These are phyloP conservation scores for Heliconius nattereri DNA, from an alignment of 1,140 invertebrate genomes.

Conservation along the genomic window DNA sequence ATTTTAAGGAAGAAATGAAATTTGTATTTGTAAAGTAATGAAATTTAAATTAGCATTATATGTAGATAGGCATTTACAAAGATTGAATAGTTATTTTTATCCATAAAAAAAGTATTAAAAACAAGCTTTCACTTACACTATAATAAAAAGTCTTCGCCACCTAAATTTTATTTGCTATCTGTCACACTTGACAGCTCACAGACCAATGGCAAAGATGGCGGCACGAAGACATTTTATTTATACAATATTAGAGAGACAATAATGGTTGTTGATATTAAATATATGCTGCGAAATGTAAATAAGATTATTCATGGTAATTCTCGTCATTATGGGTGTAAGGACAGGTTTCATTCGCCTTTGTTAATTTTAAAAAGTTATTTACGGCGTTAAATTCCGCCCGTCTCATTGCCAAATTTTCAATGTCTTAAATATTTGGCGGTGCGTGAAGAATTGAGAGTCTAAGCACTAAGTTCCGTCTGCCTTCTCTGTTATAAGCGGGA, in stretches of 20 bases:
- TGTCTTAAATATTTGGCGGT: too few species aligned
- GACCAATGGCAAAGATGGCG: constrained; percentile 16
- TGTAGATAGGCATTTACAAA: too few species aligned
- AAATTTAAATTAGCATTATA: too few species aligned
- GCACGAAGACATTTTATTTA: background rate
- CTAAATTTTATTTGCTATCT: background rate
- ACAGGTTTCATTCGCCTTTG: too few species aligned
- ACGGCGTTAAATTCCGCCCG: too few species aligned
- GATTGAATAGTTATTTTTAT: background rate
- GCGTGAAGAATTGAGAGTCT: too few species aligned
- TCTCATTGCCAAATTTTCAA: too few species aligned
- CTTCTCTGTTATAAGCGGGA: too few species aligned
- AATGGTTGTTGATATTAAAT: constrained; percentile 11
- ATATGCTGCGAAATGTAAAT: constrained; percentile 1
- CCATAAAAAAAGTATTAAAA: background rate
- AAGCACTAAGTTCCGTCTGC: too few species aligned
- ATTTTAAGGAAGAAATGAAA: too few species aligned
- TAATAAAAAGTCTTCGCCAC: background rate
- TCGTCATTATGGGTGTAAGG: background rate
- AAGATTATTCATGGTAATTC: background rate
- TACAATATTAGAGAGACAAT: constrained; percentile 13
- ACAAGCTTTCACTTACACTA: background rate
- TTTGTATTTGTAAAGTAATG: too few species aligned
- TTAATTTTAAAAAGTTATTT: too few species aligned
- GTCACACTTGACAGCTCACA: constrained; percentile 21